Conservation (phyloP, 2,797 vertebrate species). For the Cygnus olor region DNA sequence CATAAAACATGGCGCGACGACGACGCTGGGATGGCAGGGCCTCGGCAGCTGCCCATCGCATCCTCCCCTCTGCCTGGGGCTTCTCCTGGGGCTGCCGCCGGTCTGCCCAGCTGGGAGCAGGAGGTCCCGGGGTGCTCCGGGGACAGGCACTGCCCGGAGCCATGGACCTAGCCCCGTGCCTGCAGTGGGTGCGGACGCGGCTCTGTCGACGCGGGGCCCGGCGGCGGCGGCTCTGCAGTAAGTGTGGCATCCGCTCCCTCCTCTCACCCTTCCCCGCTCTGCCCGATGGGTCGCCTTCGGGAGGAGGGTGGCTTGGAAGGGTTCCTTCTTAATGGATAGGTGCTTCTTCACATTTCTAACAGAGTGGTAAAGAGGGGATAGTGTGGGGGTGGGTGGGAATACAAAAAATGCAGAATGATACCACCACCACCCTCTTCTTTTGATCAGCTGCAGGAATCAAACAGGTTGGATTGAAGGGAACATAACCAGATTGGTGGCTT, state of each 20-base stretch:
- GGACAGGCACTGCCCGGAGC: neutral
- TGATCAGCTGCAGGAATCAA: neutral
- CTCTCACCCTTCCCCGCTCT: neutral
- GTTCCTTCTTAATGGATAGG: neutral
- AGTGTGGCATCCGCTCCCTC: conserved; percentile 67
- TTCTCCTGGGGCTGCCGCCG: neutral
- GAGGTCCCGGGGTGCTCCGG: neutral
- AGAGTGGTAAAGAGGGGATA: neutral
- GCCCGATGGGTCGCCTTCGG: neutral
- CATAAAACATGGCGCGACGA: conserved; percentile 81
- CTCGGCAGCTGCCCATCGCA: neutral
- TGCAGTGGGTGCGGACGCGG: conserved; percentile 87
- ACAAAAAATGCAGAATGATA: neutral
- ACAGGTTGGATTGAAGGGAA: neutral
- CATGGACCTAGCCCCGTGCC: conserved; percentile 89
- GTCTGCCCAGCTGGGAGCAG: neutral
- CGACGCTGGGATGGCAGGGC: conserved; percentile 32
- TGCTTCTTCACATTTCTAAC: neutral
- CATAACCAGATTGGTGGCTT: neutral
- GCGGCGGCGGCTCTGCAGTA: conserved; percentile 86
- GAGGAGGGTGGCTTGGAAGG: neutral
- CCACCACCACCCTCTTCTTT: neutral
- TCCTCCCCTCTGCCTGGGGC: neutral
- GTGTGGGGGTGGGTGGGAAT: neutral
- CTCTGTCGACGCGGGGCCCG: conserved; percentile 84